Percentiles rank a stretch among this genome's conserved stretches.
These are phyloP conservation scores for Cosmorhoe ocellata DNA, from an alignment of 2,888 invertebrate genomes.

Conservation along the genomic window DNA sequence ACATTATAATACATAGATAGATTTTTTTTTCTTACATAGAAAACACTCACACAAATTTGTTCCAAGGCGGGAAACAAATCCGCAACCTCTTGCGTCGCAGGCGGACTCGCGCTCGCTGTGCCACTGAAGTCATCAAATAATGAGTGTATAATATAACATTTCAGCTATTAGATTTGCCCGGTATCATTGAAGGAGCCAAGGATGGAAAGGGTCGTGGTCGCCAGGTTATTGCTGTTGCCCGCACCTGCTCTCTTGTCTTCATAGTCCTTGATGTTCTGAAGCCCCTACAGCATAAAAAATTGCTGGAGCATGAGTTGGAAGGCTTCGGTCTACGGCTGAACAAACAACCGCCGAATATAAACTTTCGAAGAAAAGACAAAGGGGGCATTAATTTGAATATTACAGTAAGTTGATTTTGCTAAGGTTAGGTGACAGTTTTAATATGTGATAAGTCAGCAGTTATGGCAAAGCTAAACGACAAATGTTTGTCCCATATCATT, in stretches of 20 bases:
- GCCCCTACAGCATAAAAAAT: conserved; percentile 96
- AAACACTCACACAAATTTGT: too few relatives aligned
- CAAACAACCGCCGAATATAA: conserved; percentile 98
- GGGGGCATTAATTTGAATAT: conserved; percentile 98
- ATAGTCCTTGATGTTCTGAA: conserved; percentile 99
- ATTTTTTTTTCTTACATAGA: too few relatives aligned
- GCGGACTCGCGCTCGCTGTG: too few relatives aligned
- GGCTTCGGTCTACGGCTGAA: conserved; percentile 98
- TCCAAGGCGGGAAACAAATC: too few relatives aligned
- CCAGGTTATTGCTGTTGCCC: conserved; percentile 99
- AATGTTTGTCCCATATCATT: too few relatives aligned
- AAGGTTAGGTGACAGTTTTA: too few relatives aligned
- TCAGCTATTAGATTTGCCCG: conserved; percentile 98
- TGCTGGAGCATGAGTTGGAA: conserved; percentile 99
- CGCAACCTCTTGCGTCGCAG: too few relatives aligned
- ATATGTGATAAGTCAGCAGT: too few relatives aligned
- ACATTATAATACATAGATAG: too few relatives aligned
- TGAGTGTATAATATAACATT: not conserved
- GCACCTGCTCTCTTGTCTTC: conserved; percentile 98
- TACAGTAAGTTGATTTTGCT: conserved; percentile 84
- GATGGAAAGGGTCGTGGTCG: conserved; percentile 99
- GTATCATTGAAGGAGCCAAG: conserved; percentile 99
- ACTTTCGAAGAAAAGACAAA: conserved; percentile 98
- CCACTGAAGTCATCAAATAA: too few relatives aligned
- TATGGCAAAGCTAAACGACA: too few relatives aligned